Evolutionary conservation across 1,140 invertebrate genomes (phyloP), one percentile per base, ranked within the genome.

Genomic region (Ooceraea biroi): DNA sequence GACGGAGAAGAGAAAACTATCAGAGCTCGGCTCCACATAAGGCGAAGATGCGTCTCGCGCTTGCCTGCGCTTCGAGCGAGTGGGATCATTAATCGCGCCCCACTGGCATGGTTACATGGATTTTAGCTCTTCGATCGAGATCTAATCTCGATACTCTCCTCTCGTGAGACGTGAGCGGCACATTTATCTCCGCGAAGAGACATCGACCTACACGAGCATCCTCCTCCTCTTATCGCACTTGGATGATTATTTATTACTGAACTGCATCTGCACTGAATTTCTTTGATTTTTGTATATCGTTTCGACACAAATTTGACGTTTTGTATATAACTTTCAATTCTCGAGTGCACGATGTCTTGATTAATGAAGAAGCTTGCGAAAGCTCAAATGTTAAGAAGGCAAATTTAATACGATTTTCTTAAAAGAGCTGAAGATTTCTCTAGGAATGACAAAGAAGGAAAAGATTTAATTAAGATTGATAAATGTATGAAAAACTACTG

Each of bases 101-200:
- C 36, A 80, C 65, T 80, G 76, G 36, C 55, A 80, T 69, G 50
- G 50, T 80, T 80, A 80, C 65, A 80, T 69, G 76, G 73, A 80
- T 80, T 80, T 57, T 80, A 80, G 41, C n/a, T 50, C 60, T 25
- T 66, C 65, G 65, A 80, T 80, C 76, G 50, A 69, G 76, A 80
- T 80, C 52, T 57, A 69, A 80, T 80, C 76, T 80, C 65, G 36
- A 69, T 80, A 80, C 52, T 25, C 50, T 69, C n/a, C 25, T 44
- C 12, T 48, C 30, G 12, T n/a, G n/a, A n/a, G 50, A 22, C 65
- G 65, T 27, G 48, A 69, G 76, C n/a, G 55, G 76, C n/a, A 50
- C 22, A 80, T 80, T 50, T 46, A 80, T 80, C 65, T 69, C 12
- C 10, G 4, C 36, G 76, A 36, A 44, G 3, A 22, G 25, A 69